These are phyloP conservation scores for Poeciliopsis gracilis DNA, from an alignment of 2,797 vertebrate genomes.

Conservation along the genomic window DNA sequence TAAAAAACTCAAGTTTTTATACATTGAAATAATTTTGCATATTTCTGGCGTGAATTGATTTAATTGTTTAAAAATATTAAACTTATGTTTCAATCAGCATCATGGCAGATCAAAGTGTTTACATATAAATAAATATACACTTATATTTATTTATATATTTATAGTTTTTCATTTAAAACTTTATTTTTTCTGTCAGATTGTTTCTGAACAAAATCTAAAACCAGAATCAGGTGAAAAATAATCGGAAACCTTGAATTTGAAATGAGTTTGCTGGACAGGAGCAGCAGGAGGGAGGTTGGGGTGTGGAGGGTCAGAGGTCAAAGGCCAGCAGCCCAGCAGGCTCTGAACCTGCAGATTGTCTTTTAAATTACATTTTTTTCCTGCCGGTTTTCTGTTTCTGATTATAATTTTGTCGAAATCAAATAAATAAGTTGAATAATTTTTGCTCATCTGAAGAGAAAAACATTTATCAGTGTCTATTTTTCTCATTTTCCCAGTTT, in stretches of 20 bases:
- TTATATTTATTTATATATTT: neutral
- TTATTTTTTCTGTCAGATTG: neutral
- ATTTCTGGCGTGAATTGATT: too few species aligned
- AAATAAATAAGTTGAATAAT: neutral
- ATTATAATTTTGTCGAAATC: neutral
- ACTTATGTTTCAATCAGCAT: too few species aligned
- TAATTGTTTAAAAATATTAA: too few species aligned
- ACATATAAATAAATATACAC: too few species aligned
- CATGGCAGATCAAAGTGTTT: too few species aligned
- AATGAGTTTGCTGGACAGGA: constrained; percentile 13
- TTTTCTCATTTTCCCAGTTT: neutral
- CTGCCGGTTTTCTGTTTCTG: neutral
- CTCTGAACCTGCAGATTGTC: neutral
- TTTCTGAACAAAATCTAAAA: neutral
- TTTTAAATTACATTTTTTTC: neutral
- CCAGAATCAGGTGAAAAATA: neutral
- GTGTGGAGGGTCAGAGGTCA: constrained; percentile 49
- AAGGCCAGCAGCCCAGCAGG: constrained; percentile 36
- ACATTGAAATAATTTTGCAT: neutral
- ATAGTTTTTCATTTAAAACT: neutral
- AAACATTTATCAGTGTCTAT: neutral
- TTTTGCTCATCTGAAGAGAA: neutral
- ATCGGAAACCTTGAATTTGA: neutral
- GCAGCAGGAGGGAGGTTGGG: neutral
- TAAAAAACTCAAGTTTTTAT: neutral